Base-by-base conservation (phyloP, 2,797 vertebrate species). In the Crocodylus rhombifer region DNA sequence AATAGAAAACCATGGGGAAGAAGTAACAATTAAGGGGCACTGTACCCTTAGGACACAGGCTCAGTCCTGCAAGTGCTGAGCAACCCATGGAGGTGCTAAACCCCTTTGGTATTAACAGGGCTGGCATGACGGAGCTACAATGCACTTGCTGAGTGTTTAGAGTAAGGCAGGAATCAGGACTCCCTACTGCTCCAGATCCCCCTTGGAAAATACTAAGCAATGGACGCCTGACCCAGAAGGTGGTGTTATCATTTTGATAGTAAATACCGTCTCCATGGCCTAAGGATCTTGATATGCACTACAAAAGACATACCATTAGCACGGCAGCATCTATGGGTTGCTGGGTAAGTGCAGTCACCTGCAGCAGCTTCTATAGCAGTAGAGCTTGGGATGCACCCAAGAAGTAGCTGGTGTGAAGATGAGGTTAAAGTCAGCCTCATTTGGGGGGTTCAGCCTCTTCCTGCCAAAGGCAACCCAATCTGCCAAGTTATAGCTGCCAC, bases 401-500 rank as follows among this genome's bases (percentile, higher is more conserved):
- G 9, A 5, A 11, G n/a, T 33, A 67, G 65, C n/a, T 67, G 28
- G 30, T 33, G 30, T 67, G n/a, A 67, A 18, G 65, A 67, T 33
- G 65, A 11, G 65, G 65, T 6, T n/a, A 17, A 9, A 23, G 23
- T 21, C 23, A 71, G 69, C 23, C 42, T 14, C 25, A 17, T 28
- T 56, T n/a, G 51, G 42, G 51, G 73, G n/a, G 73, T 13, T 42
- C 42, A 51, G 28, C 26, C 7, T 25, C 25, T 8, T 55, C 25
- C 9, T n/a, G 51, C 26, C 10, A 82, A 56, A 58, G 15, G 6
- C 30, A 90, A 28, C 21, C 3, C 82, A 61, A 36, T 14, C 8
- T 1, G 1, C 4, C 18, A 74, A 28, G 77, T 63, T 42, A 33
- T 6, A 7, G 25, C 3, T 0, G 55, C 4, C 4, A n/a, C 28